A percentile compares a stretch with the other conserved stretches of the same genome.
phyloP scores from a whole-genome alignment of 1,140 invertebrate species.

The Anagrus nilaparvatae region DNA sequence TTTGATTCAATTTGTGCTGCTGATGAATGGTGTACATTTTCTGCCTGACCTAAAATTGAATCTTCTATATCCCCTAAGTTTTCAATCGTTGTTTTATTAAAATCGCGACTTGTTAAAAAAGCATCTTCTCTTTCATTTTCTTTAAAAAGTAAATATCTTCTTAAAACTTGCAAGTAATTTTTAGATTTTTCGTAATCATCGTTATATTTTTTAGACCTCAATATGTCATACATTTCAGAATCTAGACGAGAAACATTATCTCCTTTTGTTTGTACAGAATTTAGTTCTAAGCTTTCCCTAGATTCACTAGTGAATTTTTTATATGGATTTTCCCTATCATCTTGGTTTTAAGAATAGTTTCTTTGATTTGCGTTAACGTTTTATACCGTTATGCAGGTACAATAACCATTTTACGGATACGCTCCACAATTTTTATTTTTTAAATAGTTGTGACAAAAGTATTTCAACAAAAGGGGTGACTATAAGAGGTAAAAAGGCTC shows the following conservation, averaged over 20 bases:
- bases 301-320: background rate
- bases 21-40: too few relatives aligned
- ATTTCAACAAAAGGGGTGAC: background rate
- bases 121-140: conserved; percentile 1
- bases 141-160: conserved; percentile 4
- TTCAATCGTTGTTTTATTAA: too few relatives aligned
- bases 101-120: too few relatives aligned
- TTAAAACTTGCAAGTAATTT: conserved; percentile 6
- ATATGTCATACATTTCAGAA: conserved; percentile 11
- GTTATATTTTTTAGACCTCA: conserved; percentile 2
- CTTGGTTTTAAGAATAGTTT: too few relatives aligned
- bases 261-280: conserved; percentile 13
- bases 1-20: too few relatives aligned
- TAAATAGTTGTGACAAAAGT: background rate
- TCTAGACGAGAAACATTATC: conserved; percentile 11
- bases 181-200: conserved; percentile 12
- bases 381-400: conserved; percentile 11
- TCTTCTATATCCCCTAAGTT: too few relatives aligned
- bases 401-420: conserved; percentile 15
- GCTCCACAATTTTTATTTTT: conserved; percentile 11
- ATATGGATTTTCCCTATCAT: too few relatives aligned
- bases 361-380: too few relatives aligned
- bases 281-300: background rate
- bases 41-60: too few relatives aligned
- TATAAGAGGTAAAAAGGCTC: conserved; percentile 3